A percentile compares a stretch with the other conserved stretches of the same genome.
Evolutionary conservation across 2,888 invertebrate species (phyloP).

Genomic region (Drosophila acutilabella): DNA sequence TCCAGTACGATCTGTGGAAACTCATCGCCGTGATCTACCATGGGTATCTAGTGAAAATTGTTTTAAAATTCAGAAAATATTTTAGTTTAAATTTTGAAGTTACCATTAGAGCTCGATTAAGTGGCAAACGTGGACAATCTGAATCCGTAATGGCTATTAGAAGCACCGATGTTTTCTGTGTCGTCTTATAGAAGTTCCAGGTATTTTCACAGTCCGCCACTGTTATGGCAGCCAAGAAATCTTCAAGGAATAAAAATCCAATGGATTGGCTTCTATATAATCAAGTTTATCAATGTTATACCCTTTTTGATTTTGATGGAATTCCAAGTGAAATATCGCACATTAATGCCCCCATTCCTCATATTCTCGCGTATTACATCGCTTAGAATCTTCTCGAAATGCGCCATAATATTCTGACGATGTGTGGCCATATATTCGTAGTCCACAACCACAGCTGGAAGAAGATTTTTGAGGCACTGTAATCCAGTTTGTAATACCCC

Average conservation of each 20-base stretch:
- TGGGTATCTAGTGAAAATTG: slow-evolving; percentile 86
- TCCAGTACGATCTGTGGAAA: slow-evolving; percentile 92
- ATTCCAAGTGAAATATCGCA: slow-evolving; percentile 89
- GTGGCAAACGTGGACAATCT: slow-evolving; percentile 91
- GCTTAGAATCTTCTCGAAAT: slow-evolving; percentile 88
- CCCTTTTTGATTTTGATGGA: slow-evolving; percentile 90
- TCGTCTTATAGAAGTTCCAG: slow-evolving; percentile 89
- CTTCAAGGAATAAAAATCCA: slow-evolving; percentile 83
- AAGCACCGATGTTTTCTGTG: slow-evolving; percentile 88
- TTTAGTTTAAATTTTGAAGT: not conserved
- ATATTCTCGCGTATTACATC: slow-evolving; percentile 88
- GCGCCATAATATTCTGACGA: slow-evolving; percentile 86
- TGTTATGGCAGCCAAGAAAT: slow-evolving; percentile 90
- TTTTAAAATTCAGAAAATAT: not conserved
- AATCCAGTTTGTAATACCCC: not conserved
- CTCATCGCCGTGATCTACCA: slow-evolving; percentile 89
- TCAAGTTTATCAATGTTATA: slow-evolving; percentile 70
- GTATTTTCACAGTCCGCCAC: slow-evolving; percentile 91
- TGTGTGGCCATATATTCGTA: slow-evolving; percentile 88
- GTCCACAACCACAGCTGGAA: slow-evolving; percentile 89
- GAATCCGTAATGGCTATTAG: slow-evolving; percentile 91
- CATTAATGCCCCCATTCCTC: slow-evolving; percentile 89
- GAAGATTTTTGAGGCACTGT: not conserved
- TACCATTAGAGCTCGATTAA: slow-evolving; percentile 88
- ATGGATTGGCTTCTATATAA: no score